These are phyloP conservation scores for Micromesistius poutassou DNA, from an alignment of 2,797 vertebrate species.

Conservation along the genomic window DNA sequence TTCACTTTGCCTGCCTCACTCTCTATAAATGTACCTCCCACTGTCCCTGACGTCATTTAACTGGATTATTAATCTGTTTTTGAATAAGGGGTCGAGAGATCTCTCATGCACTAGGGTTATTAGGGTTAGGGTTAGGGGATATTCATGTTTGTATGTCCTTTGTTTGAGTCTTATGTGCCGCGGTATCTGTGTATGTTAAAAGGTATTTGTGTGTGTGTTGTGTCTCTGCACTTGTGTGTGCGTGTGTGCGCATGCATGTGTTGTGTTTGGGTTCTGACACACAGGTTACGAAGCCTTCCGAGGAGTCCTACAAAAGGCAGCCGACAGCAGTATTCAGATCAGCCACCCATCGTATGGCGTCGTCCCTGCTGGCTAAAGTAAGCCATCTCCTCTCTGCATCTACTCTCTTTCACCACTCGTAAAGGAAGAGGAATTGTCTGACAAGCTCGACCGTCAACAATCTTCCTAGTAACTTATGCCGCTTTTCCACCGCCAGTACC, in stretches of 20 bases:
- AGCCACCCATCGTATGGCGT: conserved; percentile 51
- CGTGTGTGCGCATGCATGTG: conserved; percentile 7
- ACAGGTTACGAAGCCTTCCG: conserved; percentile 58
- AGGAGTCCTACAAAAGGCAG: conserved; percentile 61
- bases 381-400: conserved; percentile 34
- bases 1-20: background rate
- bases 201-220: conserved; percentile 10
- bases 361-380: conserved; percentile 54
- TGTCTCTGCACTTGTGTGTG: conserved; percentile 3
- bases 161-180: no score
- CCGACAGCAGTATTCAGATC: conserved; percentile 67
- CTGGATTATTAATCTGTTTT: no score
- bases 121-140: no score
- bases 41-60: no score
- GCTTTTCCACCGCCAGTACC: no score
- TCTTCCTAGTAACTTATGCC: no score
- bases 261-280: conserved; percentile 10
- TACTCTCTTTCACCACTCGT: conserved; percentile 9
- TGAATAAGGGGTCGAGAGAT: no score
- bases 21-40: background rate
- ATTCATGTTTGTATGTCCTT: no score
- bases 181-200: background rate
- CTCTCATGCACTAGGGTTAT: no score
- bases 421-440: no score
- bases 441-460: no score